Base-by-base conservation (phyloP, 2,797 vertebrate genomes). In the Sus cebifrons region DNA sequence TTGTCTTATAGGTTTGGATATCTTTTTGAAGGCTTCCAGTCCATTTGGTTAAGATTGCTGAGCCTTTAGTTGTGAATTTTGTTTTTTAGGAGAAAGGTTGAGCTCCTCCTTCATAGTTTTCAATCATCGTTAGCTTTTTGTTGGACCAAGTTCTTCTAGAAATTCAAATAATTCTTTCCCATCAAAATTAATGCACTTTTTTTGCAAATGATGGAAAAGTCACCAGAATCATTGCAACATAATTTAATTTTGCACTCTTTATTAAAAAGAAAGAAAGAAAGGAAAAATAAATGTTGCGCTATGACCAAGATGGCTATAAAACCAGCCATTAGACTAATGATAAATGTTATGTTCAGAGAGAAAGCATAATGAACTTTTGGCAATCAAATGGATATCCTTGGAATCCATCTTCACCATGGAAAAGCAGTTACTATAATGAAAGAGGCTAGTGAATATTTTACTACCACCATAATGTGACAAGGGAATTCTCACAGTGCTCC, bases 221-320 rank as follows among this genome's bases (percentile, higher is more conserved):
- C 52, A 91, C 60, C 67, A 44, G 77, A 93, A 95, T 87, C 77
- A 89, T 7, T 82, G 71, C 36, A 81, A n/a, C 21, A 73, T 96
- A 91, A 95, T 96, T 97, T 84, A 96, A 68, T 21, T 89, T 92
- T 91, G 21, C 5, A 64, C 29, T 86, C 40, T 84, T 32, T 86
- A 8, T 87, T 56, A 44, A 77, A 83, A 86, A 75, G 90, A 74
- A 25, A 78, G 20, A 27, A 60, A 86, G 40, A 96, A 75, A 49
- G 44, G 44, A 49, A 68, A 93, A 23, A 60, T 86, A 95, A 96
- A 96, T 97, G 70, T 86, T 86, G 96, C 40, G 79, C 17, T 83
- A 7, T 96, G 62, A 90, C 90, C 86, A 77, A 95, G 58, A 96
- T 77, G 70, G 74, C 78, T 85, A 81, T 94, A 96, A 95, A 97